phyloP scores from a whole-genome alignment of 2,113 vertebrate genomes.

The Megaceryle maxima region DNA sequence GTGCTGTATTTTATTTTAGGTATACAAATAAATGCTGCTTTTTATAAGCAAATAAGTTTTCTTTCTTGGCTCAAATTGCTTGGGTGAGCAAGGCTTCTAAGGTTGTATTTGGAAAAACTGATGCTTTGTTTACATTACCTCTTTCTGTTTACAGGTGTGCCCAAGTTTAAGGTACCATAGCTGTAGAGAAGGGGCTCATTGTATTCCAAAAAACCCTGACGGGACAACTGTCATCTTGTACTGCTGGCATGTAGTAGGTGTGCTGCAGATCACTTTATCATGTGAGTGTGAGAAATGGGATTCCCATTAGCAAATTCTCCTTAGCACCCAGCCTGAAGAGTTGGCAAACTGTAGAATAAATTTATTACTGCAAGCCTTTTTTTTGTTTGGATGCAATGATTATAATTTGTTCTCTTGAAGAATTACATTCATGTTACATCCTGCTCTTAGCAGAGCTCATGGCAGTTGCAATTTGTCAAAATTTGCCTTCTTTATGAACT shows the following conservation, averaged over 20 bases:
- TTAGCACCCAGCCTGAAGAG: neutral
- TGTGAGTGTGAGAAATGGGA: neutral
- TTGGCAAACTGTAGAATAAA: conserved; percentile 14
- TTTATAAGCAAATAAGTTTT: neutral
- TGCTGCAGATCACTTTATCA: neutral
- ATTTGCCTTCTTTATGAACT: conserved; percentile 63
- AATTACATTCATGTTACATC: conserved; percentile 48
- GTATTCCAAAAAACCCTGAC: neutral
- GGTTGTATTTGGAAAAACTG: neutral
- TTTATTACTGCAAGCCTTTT: neutral
- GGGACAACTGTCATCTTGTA: neutral
- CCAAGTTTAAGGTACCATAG: neutral
- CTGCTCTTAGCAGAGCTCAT: conserved; percentile 52
- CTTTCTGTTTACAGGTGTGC: neutral
- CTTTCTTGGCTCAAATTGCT: neutral
- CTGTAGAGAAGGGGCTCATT: neutral
- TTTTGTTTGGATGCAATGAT: conserved; percentile 41
- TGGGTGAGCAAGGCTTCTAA: neutral
- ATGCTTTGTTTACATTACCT: neutral
- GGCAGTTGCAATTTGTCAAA: conserved; percentile 64
- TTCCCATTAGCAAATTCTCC: neutral
- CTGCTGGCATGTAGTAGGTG: neutral
- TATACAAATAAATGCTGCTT: neutral
- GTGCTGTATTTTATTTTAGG: neutral
- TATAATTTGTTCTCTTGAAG: conserved; percentile 44